Conservation (phyloP, 2,797 vertebrate species). For the Fistularia tabacaria region DNA sequence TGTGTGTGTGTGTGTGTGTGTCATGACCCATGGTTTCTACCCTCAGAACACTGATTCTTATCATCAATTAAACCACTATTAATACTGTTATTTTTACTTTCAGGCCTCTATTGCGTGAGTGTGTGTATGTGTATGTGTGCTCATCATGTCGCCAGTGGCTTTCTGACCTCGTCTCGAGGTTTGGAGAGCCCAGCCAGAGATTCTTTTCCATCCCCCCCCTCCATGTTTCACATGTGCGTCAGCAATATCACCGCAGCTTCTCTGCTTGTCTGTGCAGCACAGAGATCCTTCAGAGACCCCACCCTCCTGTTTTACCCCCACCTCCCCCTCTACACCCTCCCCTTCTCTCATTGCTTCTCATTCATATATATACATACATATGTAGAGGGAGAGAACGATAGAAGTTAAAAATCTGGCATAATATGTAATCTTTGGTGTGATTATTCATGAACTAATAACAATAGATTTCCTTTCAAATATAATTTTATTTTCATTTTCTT, state of each 20-base stretch:
- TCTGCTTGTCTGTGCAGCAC: constrained; percentile 27
- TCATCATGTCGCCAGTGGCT: constrained; percentile 69
- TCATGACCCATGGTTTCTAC: constrained; percentile 8
- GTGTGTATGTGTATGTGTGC: constrained; percentile 28
- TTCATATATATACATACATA: no score
- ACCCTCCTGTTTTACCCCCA: constrained; percentile 1
- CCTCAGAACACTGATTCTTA: constrained; percentile 38
- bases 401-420: no score
- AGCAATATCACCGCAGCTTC: constrained; percentile 68
- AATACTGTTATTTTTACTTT: constrained; percentile 47
- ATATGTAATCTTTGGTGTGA: no score
- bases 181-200: constrained; percentile 65
- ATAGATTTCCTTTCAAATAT: no score
- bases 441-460: no score
- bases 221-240: constrained; percentile 73
- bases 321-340: background rate
- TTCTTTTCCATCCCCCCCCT: constrained; percentile 68
- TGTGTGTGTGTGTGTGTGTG: background rate
- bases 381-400: no score
- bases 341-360: background rate
- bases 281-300: constrained; percentile 32
- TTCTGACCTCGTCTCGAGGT: constrained; percentile 74
- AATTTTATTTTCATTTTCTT: no score
- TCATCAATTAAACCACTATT: constrained; percentile 60
- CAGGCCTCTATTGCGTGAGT: background rate